These are phyloP conservation scores for Psittacula derbiana DNA, from an alignment of 2,797 vertebrate species.

Conservation along the genomic window DNA sequence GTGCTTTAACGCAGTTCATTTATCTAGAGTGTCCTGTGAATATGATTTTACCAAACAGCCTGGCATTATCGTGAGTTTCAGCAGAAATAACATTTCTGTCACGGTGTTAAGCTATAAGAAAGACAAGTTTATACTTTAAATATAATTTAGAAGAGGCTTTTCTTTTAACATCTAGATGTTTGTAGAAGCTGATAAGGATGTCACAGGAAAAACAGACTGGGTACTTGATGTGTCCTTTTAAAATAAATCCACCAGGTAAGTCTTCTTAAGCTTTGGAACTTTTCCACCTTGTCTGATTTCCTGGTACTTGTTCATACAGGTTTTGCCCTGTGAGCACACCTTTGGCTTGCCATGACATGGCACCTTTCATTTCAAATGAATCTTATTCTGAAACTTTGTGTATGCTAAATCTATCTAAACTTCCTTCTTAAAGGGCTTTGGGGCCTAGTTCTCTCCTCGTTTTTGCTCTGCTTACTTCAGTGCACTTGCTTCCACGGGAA, in stretches of 20 bases:
- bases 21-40: neutral
- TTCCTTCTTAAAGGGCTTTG: neutral
- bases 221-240: neutral
- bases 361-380: constrained; percentile 4
- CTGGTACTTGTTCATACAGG: constrained; percentile 50
- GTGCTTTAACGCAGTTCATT: neutral
- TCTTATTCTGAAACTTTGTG: neutral
- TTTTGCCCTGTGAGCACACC: neutral
- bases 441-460: neutral
- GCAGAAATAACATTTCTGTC: neutral
- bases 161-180: neutral
- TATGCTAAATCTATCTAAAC: neutral
- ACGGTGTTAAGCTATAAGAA: neutral
- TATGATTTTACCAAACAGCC: neutral
- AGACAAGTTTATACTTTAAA: neutral
- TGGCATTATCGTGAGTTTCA: neutral
- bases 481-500: neutral
- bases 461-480: neutral
- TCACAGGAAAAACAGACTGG: neutral
- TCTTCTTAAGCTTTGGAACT: constrained; percentile 17
- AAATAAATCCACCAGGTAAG: constrained; percentile 3
- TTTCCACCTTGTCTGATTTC: neutral
- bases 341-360: constrained; percentile 33
- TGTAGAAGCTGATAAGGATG: neutral
- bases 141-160: neutral